Evolutionary conservation across 2,113 vertebrate genomes (phyloP), one percentile per base, ranked within the genome.

Genomic region (Gallinago undulata): DNA sequence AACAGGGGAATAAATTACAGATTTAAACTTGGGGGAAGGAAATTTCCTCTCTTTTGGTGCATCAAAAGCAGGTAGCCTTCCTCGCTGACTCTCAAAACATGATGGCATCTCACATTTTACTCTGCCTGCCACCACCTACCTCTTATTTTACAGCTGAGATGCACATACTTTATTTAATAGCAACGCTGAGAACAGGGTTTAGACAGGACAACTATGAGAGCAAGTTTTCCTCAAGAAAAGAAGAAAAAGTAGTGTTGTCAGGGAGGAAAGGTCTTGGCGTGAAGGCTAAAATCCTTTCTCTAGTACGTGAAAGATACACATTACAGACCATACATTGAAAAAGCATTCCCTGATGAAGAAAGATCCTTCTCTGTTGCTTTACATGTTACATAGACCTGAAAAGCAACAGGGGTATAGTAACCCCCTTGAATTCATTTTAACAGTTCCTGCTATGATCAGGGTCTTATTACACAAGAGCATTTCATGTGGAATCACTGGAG

Each of bases 211-310:
- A 33, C n/a, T 79, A 76, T 21, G 43, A 95, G 84, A 2, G 0
- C 64, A 62, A 64, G 27, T 79, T 93, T 96, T 94, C 87, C 91
- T 79, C 70, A 85, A 78, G 81, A 79, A 87, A 87, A 66, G 57
- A 74, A 64, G 33, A 59, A 92, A 64, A 50, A 92, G 51, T 31
- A 37, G 11, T 87, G 30, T 59, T 86, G 73, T 73, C 62, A 68
- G 57, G 64, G 31, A 92, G 59, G 50, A 95, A 90, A 76, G n/a
- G 48, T 73, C 64, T 77, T 91, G 84, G 81, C 31, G 77, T 12
- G 21, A 87, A 93, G 87, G 59, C n/a, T 79, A 68, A 91, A 95
- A 96, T 90, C 70, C 55, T 81, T 94, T 81, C 69, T 68, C 48
- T 55, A 87, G 25, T 74, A 86, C 0, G 7, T 85, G 75, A 85